Base-by-base conservation (phyloP, 23 tunicate genomes). In the Diplosoma virens region DNA sequence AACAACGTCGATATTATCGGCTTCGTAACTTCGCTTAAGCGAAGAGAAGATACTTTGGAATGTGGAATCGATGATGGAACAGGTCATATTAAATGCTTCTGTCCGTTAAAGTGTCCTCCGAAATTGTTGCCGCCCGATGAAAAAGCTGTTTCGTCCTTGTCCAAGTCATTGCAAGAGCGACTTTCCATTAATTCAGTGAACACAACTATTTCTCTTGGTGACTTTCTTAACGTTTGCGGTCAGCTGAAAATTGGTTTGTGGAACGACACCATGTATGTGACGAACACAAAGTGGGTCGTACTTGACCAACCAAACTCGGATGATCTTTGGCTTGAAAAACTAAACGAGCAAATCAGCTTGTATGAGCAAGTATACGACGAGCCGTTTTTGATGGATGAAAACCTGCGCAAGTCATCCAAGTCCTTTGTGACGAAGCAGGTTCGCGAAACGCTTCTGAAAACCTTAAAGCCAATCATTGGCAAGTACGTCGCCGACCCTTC, bases 1-100 rank as follows among this genome's bases (percentile, higher is more conserved):
- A 80, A 53, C 17, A 6, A 22, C 20, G 77, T 80, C 4, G 77
- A 80, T 1, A 56, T 80, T 22, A 18, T 67, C 35, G 84, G 77
- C 1, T 7, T 80, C 21, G 67, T 80, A 16, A 80, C 84, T 16
- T 67, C 74, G 14, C 3, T 80, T 9, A 67, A 80, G 29, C 18
- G 21, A 31, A 80, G 68, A 55, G 77, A 80, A 32, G 84, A 68
- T 27, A 22, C 55, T 22, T 31, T 63, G n/a, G 56, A 16, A 20
- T 67, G 76, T 33, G 22, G 29, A 33, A 32, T 80, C 20, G 84
- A 80, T 32, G 84, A 80, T 24, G 84, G 84, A 9, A 67, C 77
- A 1, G 84, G 84, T 20, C 3, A 41, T 21, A 68, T 80, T 53
- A 53, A 56, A 3, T 80, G 84, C 47, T 80, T 24, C 45, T 68